Evolutionary conservation across 1,140 invertebrate species (phyloP).

Genomic region (Macrotrachela quadricornifera): DNA sequence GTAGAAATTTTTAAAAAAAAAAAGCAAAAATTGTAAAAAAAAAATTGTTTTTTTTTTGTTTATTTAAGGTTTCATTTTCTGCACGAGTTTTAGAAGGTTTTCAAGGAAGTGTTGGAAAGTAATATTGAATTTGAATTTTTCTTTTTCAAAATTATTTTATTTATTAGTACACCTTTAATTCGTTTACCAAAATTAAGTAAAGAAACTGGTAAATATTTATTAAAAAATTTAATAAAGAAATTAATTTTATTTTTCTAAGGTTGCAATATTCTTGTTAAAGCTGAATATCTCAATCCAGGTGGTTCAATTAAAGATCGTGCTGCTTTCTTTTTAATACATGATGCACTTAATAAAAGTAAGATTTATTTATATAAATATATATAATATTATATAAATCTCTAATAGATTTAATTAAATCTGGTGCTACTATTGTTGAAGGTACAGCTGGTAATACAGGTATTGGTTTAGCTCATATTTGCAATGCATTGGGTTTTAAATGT

Average conservation of each 20-base stretch:
- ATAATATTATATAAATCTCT: neutral
- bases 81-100: too few species aligned
- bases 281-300: slow-evolving; percentile 29
- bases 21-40: too few species aligned
- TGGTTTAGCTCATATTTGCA: slow-evolving; percentile 29
- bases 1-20: too few species aligned
- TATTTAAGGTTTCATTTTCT: too few species aligned
- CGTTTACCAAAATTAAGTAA: slow-evolving; percentile 25
- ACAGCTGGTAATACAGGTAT: slow-evolving; percentile 34
- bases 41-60: too few species aligned
- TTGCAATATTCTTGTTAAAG: slow-evolving; percentile 29
- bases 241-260: slow-evolving; percentile 9
- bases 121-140: too few species aligned
- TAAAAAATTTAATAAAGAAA: too few species aligned
- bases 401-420: slow-evolving; percentile 18
- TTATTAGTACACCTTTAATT: slow-evolving; percentile 23
- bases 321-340: slow-evolving; percentile 25
- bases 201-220: slow-evolving; percentile 11
- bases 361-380: neutral
- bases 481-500: slow-evolving; percentile 27
- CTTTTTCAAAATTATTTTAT: too few species aligned
- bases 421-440: slow-evolving; percentile 29
- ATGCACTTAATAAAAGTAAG: slow-evolving; percentile 13
- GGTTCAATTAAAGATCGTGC: slow-evolving; percentile 30
- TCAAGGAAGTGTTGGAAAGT: too few species aligned